Percentiles rank a stretch among this genome's conserved stretches.
phyloP scores from a whole-genome alignment of 2,113 vertebrate species.

The Megaceryle maxima region DNA sequence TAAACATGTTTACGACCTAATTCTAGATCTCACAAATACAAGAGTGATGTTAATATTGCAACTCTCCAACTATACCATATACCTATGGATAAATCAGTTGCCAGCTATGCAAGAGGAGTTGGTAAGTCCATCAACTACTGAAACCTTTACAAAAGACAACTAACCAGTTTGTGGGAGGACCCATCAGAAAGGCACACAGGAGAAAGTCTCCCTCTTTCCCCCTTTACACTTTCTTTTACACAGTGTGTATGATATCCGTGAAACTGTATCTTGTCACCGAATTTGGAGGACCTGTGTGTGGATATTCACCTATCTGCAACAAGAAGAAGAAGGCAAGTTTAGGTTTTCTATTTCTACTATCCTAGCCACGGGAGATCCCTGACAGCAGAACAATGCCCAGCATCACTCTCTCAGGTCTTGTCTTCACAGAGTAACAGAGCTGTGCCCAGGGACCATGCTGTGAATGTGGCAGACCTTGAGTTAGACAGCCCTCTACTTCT shows the following conservation, averaged over 20 bases:
- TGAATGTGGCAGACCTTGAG: not conserved
- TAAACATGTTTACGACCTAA: not conserved
- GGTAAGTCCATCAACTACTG: not conserved
- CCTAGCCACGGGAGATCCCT: not conserved
- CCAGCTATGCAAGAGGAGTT: not conserved
- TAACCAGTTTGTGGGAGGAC: not conserved
- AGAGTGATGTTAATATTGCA: not conserved
- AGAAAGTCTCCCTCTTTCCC: not conserved
- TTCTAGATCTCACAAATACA: not conserved
- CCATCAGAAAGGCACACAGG: not conserved
- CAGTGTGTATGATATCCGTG: not conserved
- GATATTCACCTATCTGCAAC: not conserved
- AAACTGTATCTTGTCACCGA: not conserved
- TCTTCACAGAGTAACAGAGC: rapidly evolving
- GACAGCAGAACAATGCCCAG: not conserved
- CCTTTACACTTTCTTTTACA: rapidly evolving
- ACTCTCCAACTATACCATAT: not conserved
- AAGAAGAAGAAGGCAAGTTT: not conserved
- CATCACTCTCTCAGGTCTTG: not conserved
- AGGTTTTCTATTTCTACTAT: not conserved
- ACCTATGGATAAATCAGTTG: not conserved
- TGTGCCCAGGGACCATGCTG: no score
- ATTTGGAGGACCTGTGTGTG: not conserved
- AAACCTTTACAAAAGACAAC: not conserved
- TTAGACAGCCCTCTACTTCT: not conserved